Evolutionary conservation across 2,888 invertebrate species (phyloP).

Genomic region (Tinea pellionella): DNA sequence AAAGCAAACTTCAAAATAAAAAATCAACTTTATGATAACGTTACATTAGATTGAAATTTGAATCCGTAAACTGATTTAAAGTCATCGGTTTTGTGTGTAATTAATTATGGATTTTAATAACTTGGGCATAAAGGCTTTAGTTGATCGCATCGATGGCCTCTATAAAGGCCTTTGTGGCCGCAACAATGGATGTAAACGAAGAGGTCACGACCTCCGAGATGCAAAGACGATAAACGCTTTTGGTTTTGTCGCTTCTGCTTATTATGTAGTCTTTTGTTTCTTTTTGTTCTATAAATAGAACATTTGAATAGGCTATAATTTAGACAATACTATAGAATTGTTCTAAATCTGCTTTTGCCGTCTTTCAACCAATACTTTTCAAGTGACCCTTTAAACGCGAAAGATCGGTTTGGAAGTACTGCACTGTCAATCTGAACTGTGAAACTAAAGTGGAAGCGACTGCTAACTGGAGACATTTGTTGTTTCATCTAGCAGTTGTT

Average conservation of each 20-base stretch:
- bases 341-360: too few species aligned
- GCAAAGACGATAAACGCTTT: slow-evolving; percentile 22
- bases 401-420: too few species aligned
- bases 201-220: slow-evolving; percentile 29
- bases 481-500: too few species aligned
- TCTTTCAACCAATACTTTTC: too few species aligned
- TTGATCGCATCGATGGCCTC: slow-evolving; percentile 15
- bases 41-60: not conserved
- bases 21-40: not conserved
- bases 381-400: too few species aligned
- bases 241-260: slow-evolving; percentile 29
- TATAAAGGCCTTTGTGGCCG: slow-evolving; percentile 19
- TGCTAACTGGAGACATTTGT: too few species aligned
- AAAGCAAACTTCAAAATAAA: not conserved
- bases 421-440: too few species aligned
- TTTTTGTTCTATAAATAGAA: not conserved
- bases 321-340: too few species aligned
- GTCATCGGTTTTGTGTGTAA: not conserved
- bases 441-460: too few species aligned
- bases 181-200: slow-evolving; percentile 22
- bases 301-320: not conserved
- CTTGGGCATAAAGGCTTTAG: not conserved
- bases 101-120: slow-evolving; percentile 1
- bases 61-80: not conserved
- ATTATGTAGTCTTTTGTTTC: slow-evolving; percentile 11